Evolutionary conservation across 2,888 invertebrate species (phyloP).

Genomic region (Panzeria rudis): DNA sequence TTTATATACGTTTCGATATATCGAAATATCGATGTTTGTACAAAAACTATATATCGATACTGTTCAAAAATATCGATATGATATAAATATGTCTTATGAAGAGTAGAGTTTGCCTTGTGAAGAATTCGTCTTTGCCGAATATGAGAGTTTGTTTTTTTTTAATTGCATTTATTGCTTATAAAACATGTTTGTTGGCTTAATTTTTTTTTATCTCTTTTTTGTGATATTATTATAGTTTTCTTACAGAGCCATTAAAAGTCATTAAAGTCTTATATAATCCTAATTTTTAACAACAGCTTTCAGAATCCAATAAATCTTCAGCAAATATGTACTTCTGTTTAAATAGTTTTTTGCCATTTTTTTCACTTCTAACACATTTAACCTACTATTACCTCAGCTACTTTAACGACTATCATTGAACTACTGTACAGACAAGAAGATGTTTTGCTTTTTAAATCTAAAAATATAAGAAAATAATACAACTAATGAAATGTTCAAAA

Average conservation of each 20-base stretch:
- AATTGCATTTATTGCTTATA: too few species aligned
- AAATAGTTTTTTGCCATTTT: background rate
- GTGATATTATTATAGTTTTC: background rate
- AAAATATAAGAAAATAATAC: background rate
- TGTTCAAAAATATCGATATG: background rate
- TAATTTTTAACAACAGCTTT: background rate
- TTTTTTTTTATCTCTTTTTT: too few species aligned
- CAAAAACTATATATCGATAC: background rate
- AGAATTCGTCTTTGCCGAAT: too few species aligned
- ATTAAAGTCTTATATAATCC: background rate
- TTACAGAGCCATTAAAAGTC: background rate
- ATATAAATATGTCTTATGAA: too few species aligned
- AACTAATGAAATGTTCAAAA: constrained; percentile 33
- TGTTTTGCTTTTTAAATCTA: constrained; percentile 5
- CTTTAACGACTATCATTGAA: background rate
- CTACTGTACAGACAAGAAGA: constrained; percentile 25
- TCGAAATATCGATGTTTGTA: too few species aligned
- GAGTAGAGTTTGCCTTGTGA: too few species aligned
- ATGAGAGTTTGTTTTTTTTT: too few species aligned
- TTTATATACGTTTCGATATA: too few species aligned
- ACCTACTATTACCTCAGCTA: constrained; percentile 30
- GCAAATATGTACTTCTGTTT: constrained; percentile 16
- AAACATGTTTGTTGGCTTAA: too few species aligned
- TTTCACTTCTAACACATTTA: constrained; percentile 34
- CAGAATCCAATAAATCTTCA: constrained; percentile 36